Evolutionary conservation across 1,140 invertebrate genomes (phyloP).

Genomic region (Aphelinus atriplicis): DNA sequence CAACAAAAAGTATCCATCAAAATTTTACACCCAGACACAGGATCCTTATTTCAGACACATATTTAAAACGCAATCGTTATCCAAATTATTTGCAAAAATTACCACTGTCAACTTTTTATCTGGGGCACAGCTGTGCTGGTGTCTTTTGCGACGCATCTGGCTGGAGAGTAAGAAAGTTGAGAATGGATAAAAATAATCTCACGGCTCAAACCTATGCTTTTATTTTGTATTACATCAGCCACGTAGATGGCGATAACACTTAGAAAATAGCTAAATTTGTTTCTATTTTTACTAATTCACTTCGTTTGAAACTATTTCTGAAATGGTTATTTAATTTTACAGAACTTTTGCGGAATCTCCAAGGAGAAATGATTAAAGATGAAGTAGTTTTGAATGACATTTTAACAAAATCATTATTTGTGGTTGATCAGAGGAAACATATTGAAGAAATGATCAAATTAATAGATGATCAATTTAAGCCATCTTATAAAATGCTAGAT

Average conservation of each 20-base stretch:
- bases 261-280: slow-evolving; percentile 40
- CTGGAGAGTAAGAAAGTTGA: slow-evolving; percentile 65
- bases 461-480: slow-evolving; percentile 70
- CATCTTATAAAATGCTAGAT: slow-evolving; percentile 65
- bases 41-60: too few relatives aligned
- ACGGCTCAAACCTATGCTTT: slow-evolving; percentile 76
- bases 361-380: slow-evolving; percentile 58
- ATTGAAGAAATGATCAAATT: slow-evolving; percentile 71
- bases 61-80: too few relatives aligned
- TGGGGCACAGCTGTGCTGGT: too few relatives aligned
- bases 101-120: too few relatives aligned
- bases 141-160: too few relatives aligned
- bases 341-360: slow-evolving; percentile 72
- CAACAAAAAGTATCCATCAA: too few relatives aligned
- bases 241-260: slow-evolving; percentile 27
- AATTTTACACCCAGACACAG: too few relatives aligned
- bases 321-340: slow-evolving; percentile 25
- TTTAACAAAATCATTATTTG: slow-evolving; percentile 74
- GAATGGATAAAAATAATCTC: slow-evolving; percentile 68
- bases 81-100: too few relatives aligned
- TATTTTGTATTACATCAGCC: slow-evolving; percentile 77
- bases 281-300: slow-evolving; percentile 2
- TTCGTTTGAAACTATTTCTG: background rate
- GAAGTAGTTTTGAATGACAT: slow-evolving; percentile 74
- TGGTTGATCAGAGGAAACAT: slow-evolving; percentile 72